These are phyloP conservation scores for Pseudorasbora parva DNA, from an alignment of 2,113 vertebrate genomes.

Conservation along the genomic window DNA sequence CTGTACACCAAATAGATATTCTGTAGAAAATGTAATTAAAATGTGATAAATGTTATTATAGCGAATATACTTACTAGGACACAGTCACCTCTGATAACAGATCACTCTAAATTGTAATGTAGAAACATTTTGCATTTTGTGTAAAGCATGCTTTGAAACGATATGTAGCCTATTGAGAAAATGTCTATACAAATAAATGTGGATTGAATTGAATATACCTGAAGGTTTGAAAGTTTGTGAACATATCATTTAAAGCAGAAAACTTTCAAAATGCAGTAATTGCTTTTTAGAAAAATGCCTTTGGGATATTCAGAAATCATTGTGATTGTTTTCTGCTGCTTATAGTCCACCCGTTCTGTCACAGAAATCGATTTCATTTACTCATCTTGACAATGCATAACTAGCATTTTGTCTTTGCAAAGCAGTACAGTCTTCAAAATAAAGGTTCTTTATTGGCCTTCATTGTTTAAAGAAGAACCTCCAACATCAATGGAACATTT, in stretches of 20 bases:
- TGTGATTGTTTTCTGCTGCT: not conserved
- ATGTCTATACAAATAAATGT: too few species aligned
- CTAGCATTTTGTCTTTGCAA: not conserved
- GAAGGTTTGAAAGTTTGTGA: not conserved
- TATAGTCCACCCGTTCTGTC: not conserved
- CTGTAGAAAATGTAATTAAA: not conserved
- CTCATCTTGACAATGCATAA: not conserved
- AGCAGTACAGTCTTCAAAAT: not conserved
- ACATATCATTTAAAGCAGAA: not conserved
- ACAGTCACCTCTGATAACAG: too few species aligned
- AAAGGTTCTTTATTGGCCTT: too few species aligned
- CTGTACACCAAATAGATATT: not conserved
- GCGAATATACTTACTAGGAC: too few species aligned
- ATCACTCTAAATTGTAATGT: too few species aligned
- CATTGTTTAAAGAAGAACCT: too few species aligned
- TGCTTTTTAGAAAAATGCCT: not conserved
- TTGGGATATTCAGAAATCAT: not conserved
- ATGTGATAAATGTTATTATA: not conserved
- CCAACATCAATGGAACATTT: too few species aligned
- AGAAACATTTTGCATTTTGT: too few species aligned
- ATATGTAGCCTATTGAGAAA: too few species aligned
- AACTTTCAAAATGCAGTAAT: not conserved
- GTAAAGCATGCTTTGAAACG: too few species aligned
- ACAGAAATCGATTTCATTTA: not conserved
- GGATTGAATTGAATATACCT: too few species aligned